Evolutionary conservation across 2,113 vertebrate genomes (phyloP), one percentile per base, ranked within the genome.

Genomic region (Phasianus colchicus): DNA sequence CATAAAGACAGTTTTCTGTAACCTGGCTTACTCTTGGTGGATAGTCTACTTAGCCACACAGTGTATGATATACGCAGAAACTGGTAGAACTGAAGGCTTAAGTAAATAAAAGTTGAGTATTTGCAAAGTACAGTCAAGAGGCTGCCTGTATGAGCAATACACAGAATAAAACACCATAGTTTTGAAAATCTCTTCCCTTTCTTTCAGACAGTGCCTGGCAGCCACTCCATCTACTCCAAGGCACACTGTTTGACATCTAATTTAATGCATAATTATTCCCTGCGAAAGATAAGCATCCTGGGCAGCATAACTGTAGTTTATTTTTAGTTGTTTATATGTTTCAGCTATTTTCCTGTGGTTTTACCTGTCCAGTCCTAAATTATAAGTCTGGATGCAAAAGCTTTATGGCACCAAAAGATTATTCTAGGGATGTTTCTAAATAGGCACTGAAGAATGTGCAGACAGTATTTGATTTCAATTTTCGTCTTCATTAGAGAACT

Each of bases 241-340:
- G 50, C 36, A 20, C 11, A 29, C 16, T 55, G 15, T 69, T 64
- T 40, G 71, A 76, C 7, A 34, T 17, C 34, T 47, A 72, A 76
- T 83, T 83, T 79, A 75, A 76, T 22, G 22, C 9, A 58, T 34
- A 77, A 16, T 81, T 94, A 54, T 38, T 13, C 15, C 67, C 43
- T 50, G 27, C n/a, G 66, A 80, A 60, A 63, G 29, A 21, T 40
- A 86, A 83, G 69, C 74, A 71, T 57, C 38, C 34, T 64, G 42
- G 42, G 55, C 12, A 65, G 27, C 29, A 67, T 2, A 60, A 24
- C 13, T 38, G 30, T 16, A 55, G 34, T 47, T 43, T 20, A 75
- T 90, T 95, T 92, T 84, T 4, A 90, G 89, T 71, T 92, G 81
- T 92, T 95, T 90, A 86, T 57, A 64, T 32, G 67, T 52, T 91